These are phyloP conservation scores for Leptocoma aspasia DNA, from an alignment of 2,113 vertebrate genomes.

Conservation along the genomic window DNA sequence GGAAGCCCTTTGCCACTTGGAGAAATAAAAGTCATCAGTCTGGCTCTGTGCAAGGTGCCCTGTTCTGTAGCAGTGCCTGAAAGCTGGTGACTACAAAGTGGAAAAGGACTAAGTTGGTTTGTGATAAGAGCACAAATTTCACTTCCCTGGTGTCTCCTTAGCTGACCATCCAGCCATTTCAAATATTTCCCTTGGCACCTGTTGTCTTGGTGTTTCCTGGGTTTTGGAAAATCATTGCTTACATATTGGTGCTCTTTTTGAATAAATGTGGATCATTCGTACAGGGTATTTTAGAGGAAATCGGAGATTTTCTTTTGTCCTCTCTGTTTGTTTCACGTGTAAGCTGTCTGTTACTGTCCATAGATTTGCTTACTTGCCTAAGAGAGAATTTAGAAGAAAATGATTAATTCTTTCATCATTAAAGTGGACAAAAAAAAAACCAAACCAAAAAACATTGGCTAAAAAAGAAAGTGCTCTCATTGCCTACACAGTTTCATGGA, in stretches of 20 bases:
- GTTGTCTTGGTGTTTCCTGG: background rate
- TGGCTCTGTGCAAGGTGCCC: background rate
- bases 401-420: background rate
- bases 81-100: background rate
- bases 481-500: background rate
- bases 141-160: background rate
- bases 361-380: background rate
- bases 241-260: background rate
- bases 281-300: background rate
- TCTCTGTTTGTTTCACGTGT: background rate
- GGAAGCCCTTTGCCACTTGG: background rate
- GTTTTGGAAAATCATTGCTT: background rate
- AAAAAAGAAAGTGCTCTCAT: background rate
- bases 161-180: background rate
- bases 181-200: background rate
- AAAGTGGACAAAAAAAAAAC: background rate
- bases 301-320: background rate
- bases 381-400: background rate
- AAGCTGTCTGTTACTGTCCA: background rate
- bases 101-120: background rate
- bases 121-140: background rate
- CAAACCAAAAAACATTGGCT: background rate
- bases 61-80: background rate
- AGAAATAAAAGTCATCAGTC: background rate
- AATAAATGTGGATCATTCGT: background rate